Conservation (phyloP, 2,888 invertebrate species). For the Melolontha melolontha region DNA sequence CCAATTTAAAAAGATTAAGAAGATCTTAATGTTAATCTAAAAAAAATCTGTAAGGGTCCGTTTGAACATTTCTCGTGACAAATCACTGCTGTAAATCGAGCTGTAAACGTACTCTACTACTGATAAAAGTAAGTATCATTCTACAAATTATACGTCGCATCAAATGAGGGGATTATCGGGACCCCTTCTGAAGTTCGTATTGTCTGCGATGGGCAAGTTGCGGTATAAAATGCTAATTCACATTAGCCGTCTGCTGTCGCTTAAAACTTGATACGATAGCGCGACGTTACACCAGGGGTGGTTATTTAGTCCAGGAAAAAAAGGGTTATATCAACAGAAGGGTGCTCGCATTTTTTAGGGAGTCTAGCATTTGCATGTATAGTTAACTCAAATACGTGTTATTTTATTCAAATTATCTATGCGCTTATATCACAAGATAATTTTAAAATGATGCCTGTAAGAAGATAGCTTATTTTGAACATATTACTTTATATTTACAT, state of each 20-base stretch:
- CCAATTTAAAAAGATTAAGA: too few relatives aligned
- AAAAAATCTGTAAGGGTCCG: too few relatives aligned
- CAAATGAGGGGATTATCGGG: slow-evolving; percentile 49
- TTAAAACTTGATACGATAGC: slow-evolving; percentile 5
- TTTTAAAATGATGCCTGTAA: too few relatives aligned
- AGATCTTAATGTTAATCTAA: too few relatives aligned
- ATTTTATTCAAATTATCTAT: too few relatives aligned
- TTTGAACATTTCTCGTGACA: not conserved
- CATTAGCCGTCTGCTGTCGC: slow-evolving; percentile 27
- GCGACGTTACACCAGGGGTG: not conserved
- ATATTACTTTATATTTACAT: too few relatives aligned
- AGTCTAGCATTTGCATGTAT: too few relatives aligned
- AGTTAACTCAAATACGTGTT: too few relatives aligned
- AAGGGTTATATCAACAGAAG: not conserved
- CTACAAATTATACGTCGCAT: slow-evolving; percentile 39
- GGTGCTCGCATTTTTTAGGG: too few relatives aligned
- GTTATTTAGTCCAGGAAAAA: slow-evolving; percentile 3
- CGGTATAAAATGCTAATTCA: slow-evolving; percentile 47
- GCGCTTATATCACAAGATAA: too few relatives aligned
- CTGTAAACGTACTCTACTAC: not conserved
- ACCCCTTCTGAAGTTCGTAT: not conserved
- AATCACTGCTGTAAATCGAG: slow-evolving; percentile 9
- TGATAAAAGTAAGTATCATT: slow-evolving; percentile 18
- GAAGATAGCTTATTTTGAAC: too few relatives aligned
- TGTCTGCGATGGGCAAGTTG: slow-evolving; percentile 37